phyloP scores from a whole-genome alignment of 2,113 vertebrate genomes.

The Myiagra hebetior region DNA sequence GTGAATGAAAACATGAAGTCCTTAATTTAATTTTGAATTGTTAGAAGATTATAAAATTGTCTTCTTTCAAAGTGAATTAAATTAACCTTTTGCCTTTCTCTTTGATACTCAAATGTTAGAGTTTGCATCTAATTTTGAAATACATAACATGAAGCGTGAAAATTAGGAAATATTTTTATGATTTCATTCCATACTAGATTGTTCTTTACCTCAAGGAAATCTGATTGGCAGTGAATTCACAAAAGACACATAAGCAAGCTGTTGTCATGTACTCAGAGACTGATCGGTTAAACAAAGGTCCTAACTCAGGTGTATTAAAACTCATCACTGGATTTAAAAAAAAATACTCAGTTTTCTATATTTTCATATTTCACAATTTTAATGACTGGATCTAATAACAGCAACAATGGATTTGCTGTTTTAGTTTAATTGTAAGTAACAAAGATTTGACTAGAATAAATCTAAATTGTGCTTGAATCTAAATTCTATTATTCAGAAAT shows the following conservation, averaged over 20 bases:
- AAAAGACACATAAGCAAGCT: background rate
- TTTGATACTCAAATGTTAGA: constrained; percentile 39
- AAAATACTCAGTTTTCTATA: background rate
- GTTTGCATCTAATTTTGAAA: constrained; percentile 21
- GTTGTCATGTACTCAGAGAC: background rate
- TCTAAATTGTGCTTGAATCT: background rate
- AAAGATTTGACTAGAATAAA: background rate
- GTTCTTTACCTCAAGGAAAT: background rate
- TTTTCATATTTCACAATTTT: background rate
- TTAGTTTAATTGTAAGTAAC: background rate
- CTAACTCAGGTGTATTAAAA: background rate
- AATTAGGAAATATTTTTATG: background rate
- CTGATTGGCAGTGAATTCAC: background rate
- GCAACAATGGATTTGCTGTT: background rate
- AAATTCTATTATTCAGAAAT: background rate
- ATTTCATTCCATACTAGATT: background rate
- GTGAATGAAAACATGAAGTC: constrained; percentile 56
- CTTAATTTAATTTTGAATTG: constrained; percentile 45
- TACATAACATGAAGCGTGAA: background rate
- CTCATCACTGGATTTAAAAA: background rate
- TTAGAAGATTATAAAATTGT: constrained; percentile 52
- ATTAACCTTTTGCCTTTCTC: constrained; percentile 63
- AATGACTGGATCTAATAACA: background rate
- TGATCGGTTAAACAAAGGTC: background rate
- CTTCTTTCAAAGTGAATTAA: constrained; percentile 66